Conservation (phyloP, 92 coral and sea anemone species). For the Phenganax stokvisi region DNA sequence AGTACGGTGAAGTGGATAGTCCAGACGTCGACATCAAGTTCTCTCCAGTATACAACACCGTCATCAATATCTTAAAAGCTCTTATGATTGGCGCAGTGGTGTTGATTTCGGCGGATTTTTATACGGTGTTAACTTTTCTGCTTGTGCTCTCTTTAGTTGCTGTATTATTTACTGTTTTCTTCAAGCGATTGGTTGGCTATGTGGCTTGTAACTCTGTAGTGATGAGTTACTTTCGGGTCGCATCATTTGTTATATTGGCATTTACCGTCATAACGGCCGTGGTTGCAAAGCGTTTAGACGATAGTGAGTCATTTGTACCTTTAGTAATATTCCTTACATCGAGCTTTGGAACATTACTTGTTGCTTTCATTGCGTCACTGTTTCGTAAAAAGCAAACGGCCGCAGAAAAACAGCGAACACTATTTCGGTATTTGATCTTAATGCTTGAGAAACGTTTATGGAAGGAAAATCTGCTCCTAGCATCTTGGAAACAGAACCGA, state of each 20-base stretch:
- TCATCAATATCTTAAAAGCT: slow-evolving; percentile 72
- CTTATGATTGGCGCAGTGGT: slow-evolving; percentile 87
- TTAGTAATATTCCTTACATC: slow-evolving; percentile 64
- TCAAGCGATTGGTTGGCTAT: slow-evolving; percentile 54
- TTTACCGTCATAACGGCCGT: slow-evolving; percentile 67
- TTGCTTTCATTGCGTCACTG: slow-evolving; percentile 58
- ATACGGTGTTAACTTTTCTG: slow-evolving; percentile 50
- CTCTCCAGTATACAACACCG: slow-evolving; percentile 80
- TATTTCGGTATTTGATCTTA: slow-evolving; percentile 57
- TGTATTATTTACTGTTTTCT: slow-evolving; percentile 60
- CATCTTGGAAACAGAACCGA: slow-evolving; percentile 74
- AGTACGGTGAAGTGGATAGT: slow-evolving; percentile 90
- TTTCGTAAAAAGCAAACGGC: slow-evolving; percentile 56
- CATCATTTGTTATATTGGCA: slow-evolving; percentile 59
- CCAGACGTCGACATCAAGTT: slow-evolving; percentile 79
- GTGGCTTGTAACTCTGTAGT: slow-evolving; percentile 72
- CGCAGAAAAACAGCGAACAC: slow-evolving; percentile 67
- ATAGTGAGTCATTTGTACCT: slow-evolving; percentile 59
- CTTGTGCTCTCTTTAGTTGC: slow-evolving; percentile 60
- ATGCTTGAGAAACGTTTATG: slow-evolving; percentile 60
- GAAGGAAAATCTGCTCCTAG: slow-evolving; percentile 61
- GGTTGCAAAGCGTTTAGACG: slow-evolving; percentile 51
- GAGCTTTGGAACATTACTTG: slow-evolving; percentile 46
- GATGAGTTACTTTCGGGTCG: slow-evolving; percentile 69
- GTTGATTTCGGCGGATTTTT: slow-evolving; percentile 54